A percentile compares a stretch with the other conserved stretches of the same genome.
Evolutionary conservation across 2,113 vertebrate genomes (phyloP).

Genomic region (Xiphorhynchus elegans): DNA sequence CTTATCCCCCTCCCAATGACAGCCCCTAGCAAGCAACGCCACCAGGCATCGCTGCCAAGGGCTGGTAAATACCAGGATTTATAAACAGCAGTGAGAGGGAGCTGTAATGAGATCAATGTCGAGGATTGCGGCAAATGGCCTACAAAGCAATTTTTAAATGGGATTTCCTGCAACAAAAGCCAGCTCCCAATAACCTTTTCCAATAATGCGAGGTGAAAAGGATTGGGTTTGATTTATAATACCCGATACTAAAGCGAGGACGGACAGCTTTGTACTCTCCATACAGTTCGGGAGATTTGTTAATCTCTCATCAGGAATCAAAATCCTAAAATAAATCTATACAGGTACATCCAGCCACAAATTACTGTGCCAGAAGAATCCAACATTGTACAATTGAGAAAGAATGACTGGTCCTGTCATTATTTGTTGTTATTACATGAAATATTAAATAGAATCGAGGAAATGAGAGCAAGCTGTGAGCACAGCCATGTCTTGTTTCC

Average conservation of each 20-base stretch:
- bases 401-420: accelerated
- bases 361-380: not conserved
- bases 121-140: constrained; percentile 51
- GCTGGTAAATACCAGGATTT: constrained; percentile 15
- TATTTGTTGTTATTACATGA: not conserved
- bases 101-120: constrained; percentile 32
- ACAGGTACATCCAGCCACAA: not conserved
- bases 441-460: not conserved
- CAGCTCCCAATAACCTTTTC: not conserved
- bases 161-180: constrained; percentile 46
- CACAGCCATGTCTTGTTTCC: not conserved
- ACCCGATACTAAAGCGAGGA: not conserved
- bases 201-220: not conserved
- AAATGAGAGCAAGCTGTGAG: not conserved
- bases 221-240: not conserved
- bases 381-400: not conserved
- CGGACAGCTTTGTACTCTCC: not conserved
- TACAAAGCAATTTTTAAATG: constrained; percentile 48
- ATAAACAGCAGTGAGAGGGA: not conserved
- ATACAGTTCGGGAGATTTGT: not conserved
- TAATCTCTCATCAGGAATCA: not conserved
- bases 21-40: not conserved
- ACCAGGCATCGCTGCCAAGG: not conserved
- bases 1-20: not conserved
- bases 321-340: not conserved